Conservation (phyloP, 2,797 vertebrate species). For the Knipowitschia caucasica region DNA sequence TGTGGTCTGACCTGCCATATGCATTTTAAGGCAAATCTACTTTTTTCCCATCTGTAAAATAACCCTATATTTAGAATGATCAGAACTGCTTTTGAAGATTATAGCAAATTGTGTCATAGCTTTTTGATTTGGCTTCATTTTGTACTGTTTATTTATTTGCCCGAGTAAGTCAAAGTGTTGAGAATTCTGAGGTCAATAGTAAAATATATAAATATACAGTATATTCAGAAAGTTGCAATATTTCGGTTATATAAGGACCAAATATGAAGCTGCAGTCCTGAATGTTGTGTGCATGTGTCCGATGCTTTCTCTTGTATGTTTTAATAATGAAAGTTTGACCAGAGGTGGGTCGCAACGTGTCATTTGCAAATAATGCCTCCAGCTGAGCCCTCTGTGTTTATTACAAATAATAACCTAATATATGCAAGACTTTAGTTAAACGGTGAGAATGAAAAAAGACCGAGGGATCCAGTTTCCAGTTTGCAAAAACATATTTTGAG, state of each 20-base stretch:
- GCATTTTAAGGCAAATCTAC: too few relatives aligned
- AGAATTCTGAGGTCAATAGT: conserved; percentile 33
- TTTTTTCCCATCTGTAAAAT: conserved; percentile 37
- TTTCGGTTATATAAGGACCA: conserved; percentile 34
- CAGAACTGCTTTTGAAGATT: conserved; percentile 11
- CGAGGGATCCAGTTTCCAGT: too few relatives aligned
- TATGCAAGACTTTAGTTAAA: too few relatives aligned
- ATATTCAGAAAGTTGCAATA: conserved; percentile 17
- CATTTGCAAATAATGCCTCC: neutral
- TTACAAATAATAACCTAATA: too few relatives aligned
- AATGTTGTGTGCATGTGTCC: conserved; percentile 48
- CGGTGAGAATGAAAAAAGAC: too few relatives aligned
- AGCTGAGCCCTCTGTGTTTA: too few relatives aligned
- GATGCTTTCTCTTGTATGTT: conserved; percentile 27
- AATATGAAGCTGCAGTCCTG: conserved; percentile 41
- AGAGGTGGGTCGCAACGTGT: neutral
- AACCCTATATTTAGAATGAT: conserved; percentile 21
- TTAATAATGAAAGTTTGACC: conserved; percentile 18
- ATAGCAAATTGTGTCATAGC: conserved; percentile 44
- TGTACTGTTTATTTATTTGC: conserved; percentile 23
- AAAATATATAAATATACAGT: conserved; percentile 15
- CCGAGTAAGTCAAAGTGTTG: conserved; percentile 29
- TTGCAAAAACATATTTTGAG: too few relatives aligned
- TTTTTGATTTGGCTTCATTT: conserved; percentile 36
- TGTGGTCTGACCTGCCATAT: too few relatives aligned